Base-by-base conservation (phyloP, 2,797 vertebrate species). In the Poeciliopsis presidionis region DNA sequence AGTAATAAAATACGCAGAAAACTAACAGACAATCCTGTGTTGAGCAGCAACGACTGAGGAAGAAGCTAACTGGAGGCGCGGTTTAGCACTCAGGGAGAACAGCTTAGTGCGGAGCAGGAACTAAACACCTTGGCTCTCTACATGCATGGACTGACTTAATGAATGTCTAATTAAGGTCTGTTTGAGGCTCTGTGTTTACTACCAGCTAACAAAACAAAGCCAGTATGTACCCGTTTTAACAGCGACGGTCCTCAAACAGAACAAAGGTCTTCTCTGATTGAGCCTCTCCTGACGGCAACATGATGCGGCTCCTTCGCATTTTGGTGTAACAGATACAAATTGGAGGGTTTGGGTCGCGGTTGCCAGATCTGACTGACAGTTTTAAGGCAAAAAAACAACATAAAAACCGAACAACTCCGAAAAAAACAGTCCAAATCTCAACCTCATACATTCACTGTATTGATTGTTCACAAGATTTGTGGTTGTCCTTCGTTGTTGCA, bases 151-250 rank as follows among this genome's bases (percentile, higher is more conserved):
- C 79, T 74, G 72, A 85, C 81, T 80, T 76, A 84, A 83, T 81
- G 75, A 82, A 84, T 43, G 76, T 84, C 83, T 79, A 86, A 81
- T 88, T 86, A 86, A 83, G 55, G 74, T 73, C 78, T 73, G 81
- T 82, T 81, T 79, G 75, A 81, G 69, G 76, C 72, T 46, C 72
- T 51, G 69, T 86, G 57, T 86, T 85, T 81, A 79, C 76, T 65
- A 72, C 45, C 75, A 81, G 75, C 83, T 79, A 74, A 63, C 75
- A 82, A 74, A 84, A 84, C 74, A 77, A 84, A 76, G 81, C 59
- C 72, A 65, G 71, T 2, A 30, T 72, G 74, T 55, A 49, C 57
- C 57, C 20, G n/a, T 71, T 74, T 72, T 73, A 7, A 78, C 72
- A 33, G 7, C 36, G 67, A 53, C 20, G n/a, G 73, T 61, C 75